Conservation (phyloP, 2,113 vertebrate genomes). For the Struthidea cinerea region DNA sequence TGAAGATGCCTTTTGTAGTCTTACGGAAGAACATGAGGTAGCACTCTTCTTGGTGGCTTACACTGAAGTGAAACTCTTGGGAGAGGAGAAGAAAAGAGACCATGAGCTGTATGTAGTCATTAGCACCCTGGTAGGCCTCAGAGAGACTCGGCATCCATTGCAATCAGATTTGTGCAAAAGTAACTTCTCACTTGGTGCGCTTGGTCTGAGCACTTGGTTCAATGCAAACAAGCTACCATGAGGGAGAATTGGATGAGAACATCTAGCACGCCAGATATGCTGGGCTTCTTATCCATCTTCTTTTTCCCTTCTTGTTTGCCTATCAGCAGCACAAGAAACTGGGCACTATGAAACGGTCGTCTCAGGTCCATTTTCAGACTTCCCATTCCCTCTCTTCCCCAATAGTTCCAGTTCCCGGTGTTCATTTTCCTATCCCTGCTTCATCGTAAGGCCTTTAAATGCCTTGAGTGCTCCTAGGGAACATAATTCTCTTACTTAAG, state of each 20-base stretch:
- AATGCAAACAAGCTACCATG: rapidly evolving
- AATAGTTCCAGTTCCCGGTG: not conserved
- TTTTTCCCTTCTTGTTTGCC: not conserved
- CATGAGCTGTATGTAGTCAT: not conserved
- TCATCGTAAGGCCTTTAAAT: not conserved
- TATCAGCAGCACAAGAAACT: not conserved
- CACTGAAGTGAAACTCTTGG: not conserved
- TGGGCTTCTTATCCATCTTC: not conserved
- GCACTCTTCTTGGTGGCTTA: not conserved
- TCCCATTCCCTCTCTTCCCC: not conserved
- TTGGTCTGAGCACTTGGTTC: not conserved
- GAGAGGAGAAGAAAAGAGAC: not conserved
- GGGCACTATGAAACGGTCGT: rapidly evolving
- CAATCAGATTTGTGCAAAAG: not conserved
- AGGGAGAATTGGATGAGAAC: not conserved
- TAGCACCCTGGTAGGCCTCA: not conserved
- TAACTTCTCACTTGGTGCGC: rapidly evolving
- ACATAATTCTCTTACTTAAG: not conserved
- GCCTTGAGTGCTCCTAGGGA: not conserved
- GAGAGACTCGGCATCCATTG: rapidly evolving
- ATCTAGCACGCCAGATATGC: rapidly evolving
- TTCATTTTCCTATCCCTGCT: not conserved
- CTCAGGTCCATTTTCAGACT: not conserved
- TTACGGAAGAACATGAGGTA: not conserved
- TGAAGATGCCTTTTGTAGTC: not conserved